phyloP scores from a whole-genome alignment of 2,797 vertebrate genomes.

The Cynopterus sphinx region DNA sequence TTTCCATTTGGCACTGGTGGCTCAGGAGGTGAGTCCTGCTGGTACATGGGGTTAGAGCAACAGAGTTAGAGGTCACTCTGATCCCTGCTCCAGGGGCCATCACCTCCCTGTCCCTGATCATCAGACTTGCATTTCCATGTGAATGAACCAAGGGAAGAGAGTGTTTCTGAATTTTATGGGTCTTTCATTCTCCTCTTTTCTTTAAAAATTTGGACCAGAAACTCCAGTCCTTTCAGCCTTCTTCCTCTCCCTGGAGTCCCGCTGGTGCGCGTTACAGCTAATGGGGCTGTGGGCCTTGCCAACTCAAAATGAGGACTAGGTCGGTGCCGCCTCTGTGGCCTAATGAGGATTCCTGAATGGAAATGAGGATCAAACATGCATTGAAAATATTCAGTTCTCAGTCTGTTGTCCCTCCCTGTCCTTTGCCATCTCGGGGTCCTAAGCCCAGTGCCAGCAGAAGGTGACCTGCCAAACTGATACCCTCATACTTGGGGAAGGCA shows the following conservation, averaged over 20 bases:
- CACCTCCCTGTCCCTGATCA: constrained; percentile 32
- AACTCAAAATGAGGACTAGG: constrained; percentile 71
- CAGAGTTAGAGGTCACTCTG: background rate
- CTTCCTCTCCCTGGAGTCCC: constrained; percentile 62
- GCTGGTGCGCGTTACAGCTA: constrained; percentile 47
- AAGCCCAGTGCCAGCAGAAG: constrained; percentile 54
- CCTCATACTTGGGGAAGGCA: background rate
- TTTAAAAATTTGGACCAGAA: constrained; percentile 64
- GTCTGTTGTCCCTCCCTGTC: constrained; percentile 26
- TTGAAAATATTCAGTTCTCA: constrained; percentile 65
- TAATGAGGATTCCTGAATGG: constrained; percentile 83
- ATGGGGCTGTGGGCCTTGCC: constrained; percentile 68
- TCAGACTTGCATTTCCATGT: constrained; percentile 63
- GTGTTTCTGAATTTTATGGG: constrained; percentile 72
- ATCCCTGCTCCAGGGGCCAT: background rate
- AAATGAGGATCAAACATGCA: constrained; percentile 52
- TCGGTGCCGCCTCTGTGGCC: constrained; percentile 69
- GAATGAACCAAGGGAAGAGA: constrained; percentile 74
- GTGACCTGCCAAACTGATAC: constrained; percentile 77
- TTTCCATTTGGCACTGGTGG: constrained; percentile 41
- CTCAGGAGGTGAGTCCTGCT: constrained; percentile 28
- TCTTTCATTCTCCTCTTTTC: constrained; percentile 64
- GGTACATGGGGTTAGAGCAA: background rate
- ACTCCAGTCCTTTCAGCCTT: constrained; percentile 64
- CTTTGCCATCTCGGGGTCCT: constrained; percentile 21